phyloP scores from a whole-genome alignment of 1,140 invertebrate genomes.

The Ephestia elutella region DNA sequence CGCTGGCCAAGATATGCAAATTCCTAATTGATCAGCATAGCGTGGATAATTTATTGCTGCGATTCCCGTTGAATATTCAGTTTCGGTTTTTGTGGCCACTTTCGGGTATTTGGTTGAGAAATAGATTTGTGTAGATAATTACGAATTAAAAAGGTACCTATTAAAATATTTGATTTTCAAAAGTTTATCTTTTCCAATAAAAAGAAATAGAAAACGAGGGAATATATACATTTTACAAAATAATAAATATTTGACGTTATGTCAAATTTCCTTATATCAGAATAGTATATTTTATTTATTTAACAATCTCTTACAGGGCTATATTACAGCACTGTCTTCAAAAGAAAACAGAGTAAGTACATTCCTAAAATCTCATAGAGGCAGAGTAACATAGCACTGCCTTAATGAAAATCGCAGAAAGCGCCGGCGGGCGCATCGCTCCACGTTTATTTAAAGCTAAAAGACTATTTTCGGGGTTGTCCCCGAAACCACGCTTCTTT shows the following conservation, averaged over 20 bases:
- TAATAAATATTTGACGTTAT: too few species aligned
- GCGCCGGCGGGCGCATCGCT: slow-evolving; percentile 1
- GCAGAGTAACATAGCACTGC: not conserved
- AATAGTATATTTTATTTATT: too few species aligned
- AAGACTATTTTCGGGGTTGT: slow-evolving; percentile 6
- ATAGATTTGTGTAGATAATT: not conserved
- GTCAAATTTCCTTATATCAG: too few species aligned
- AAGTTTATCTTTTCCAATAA: too few species aligned
- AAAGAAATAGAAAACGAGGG: too few species aligned
- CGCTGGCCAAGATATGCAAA: slow-evolving; percentile 8
- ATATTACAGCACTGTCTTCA: too few species aligned
- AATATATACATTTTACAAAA: too few species aligned
- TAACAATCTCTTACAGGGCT: too few species aligned
- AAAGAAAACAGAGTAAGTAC: not conserved
- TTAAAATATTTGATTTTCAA: too few species aligned
- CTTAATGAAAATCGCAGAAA: slow-evolving; percentile 9
- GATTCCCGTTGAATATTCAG: not conserved
- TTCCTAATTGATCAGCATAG: slow-evolving; percentile 7
- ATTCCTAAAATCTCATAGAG: not conserved
- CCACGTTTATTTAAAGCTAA: slow-evolving; percentile 10
- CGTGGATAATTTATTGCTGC: not conserved
- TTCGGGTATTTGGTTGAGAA: not conserved
- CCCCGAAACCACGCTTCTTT: slow-evolving; percentile 6
- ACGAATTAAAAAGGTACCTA: too few species aligned
- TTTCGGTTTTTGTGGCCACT: not conserved